Evolutionary conservation across 2,888 invertebrate species (phyloP).

Genomic region (Drosophila ochracea): DNA sequence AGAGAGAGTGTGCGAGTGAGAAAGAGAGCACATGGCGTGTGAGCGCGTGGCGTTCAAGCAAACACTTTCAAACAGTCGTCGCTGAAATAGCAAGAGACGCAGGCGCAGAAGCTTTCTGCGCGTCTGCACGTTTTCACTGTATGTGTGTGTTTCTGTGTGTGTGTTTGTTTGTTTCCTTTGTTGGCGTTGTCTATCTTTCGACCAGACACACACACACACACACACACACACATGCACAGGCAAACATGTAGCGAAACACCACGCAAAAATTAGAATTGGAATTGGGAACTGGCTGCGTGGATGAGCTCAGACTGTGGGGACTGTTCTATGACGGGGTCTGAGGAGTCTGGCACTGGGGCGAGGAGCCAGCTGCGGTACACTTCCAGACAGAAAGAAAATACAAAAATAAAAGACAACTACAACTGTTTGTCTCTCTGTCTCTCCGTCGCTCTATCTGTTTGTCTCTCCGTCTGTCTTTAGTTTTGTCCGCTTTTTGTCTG

Average conservation of each 20-base stretch:
- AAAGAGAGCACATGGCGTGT: constrained; percentile 28
- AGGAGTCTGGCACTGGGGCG: constrained; percentile 12
- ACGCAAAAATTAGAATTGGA: constrained; percentile 45
- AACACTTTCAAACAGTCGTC: constrained; percentile 62
- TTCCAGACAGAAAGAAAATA: constrained; percentile 27
- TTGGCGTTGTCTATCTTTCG: constrained; percentile 32
- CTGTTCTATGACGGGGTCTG: constrained; percentile 36
- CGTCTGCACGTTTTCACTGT: constrained; percentile 42
- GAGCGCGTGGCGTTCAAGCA: constrained; percentile 52
- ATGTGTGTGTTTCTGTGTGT: constrained; percentile 3
- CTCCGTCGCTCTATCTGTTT: constrained; percentile 6
- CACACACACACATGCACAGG: neutral
- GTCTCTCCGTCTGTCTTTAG: constrained; percentile 22
- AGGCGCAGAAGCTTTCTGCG: constrained; percentile 39
- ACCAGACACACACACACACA: constrained; percentile 2
- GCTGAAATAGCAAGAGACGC: constrained; percentile 42
- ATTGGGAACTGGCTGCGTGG: constrained; percentile 41
- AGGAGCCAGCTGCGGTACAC: constrained; percentile 3
- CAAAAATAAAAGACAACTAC: constrained; percentile 37
- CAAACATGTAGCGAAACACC: constrained; percentile 16
- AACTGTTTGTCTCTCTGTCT: constrained; percentile 38
- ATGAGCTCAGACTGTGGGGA: constrained; percentile 54
- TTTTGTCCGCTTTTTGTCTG: constrained; percentile 12
- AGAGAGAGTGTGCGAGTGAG: constrained; percentile 5
- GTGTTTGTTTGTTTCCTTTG: constrained; percentile 32